Percentiles rank a stretch among this genome's conserved stretches.
Conservation (phyloP, 2,888 invertebrate species). For the Tromatobia lineatoria region DNA sequence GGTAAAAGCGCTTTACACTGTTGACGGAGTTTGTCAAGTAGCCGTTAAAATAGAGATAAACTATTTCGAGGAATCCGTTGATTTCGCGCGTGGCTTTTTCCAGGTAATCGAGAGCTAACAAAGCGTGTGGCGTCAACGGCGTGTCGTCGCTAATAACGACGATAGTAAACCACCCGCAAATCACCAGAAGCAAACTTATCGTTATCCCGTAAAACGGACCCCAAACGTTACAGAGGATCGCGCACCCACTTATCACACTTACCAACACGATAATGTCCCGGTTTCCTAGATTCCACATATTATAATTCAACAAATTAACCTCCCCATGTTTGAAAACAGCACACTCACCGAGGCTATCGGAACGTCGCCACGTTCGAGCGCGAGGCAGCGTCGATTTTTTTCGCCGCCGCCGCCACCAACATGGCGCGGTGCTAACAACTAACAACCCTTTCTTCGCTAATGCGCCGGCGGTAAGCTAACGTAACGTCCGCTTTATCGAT, state of each 20-base stretch:
- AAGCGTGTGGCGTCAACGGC: slow-evolving; percentile 78
- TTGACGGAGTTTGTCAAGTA: neutral
- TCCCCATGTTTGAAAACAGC: slow-evolving; percentile 83
- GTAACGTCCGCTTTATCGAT: neutral
- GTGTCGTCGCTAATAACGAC: slow-evolving; percentile 78
- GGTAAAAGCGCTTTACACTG: slow-evolving; percentile 54
- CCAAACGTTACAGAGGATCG: slow-evolving; percentile 80
- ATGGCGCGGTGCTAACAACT: too few relatives aligned
- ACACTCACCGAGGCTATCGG: slow-evolving; percentile 77
- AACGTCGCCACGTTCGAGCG: slow-evolving; percentile 72
- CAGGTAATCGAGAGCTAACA: slow-evolving; percentile 71
- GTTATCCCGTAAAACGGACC: slow-evolving; percentile 78
- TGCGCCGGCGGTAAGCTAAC: neutral
- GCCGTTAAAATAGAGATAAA: slow-evolving; percentile 33
- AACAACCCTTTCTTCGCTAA: too few relatives aligned
- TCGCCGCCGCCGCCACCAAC: slow-evolving; percentile 26
- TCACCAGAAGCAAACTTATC: slow-evolving; percentile 77
- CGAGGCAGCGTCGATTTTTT: slow-evolving; percentile 23
- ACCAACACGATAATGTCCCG: slow-evolving; percentile 79
- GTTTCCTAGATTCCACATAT: slow-evolving; percentile 83
- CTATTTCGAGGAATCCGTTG: slow-evolving; percentile 26
- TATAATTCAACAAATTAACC: slow-evolving; percentile 82
- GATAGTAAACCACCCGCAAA: slow-evolving; percentile 78
- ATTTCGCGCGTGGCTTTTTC: slow-evolving; percentile 69
- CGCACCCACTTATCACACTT: slow-evolving; percentile 79